These are phyloP conservation scores for Danionella cerebrum DNA, from an alignment of 2,113 vertebrate species.

Conservation along the genomic window DNA sequence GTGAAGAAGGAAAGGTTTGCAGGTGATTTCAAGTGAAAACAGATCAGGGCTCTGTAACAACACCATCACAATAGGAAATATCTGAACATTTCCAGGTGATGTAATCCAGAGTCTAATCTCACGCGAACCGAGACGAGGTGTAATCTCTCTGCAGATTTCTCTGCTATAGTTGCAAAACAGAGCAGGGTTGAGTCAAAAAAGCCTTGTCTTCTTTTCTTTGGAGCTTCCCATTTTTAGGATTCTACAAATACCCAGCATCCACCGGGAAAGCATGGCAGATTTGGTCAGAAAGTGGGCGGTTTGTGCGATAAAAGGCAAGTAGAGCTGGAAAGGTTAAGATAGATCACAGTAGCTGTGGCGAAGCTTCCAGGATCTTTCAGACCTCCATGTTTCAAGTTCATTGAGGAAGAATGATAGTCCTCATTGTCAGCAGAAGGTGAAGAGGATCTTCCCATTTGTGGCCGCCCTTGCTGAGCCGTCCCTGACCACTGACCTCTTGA, in stretches of 20 bases:
- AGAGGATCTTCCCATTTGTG: neutral
- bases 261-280: no score
- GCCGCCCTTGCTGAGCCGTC: neutral
- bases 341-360: constrained; percentile 49
- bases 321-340: no score
- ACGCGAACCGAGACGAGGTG: constrained; percentile 18
- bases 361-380: constrained; percentile 41
- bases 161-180: no score
- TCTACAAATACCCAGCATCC: no score
- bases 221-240: no score
- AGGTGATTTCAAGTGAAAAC: constrained; percentile 23
- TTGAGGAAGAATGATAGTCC: neutral
- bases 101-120: constrained; percentile 19
- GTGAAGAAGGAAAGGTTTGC: constrained; percentile 19
- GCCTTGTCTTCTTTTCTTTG: no score
- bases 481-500: neutral
- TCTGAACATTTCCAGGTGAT: constrained; percentile 1
- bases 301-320: no score
- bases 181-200: no score
- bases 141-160: no score
- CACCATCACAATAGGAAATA: constrained; percentile 26
- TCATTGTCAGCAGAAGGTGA: neutral
- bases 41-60: constrained; percentile 13
- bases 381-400: neutral
- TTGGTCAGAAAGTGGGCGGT: no score